phyloP scores from a whole-genome alignment of 1,140 invertebrate genomes.

The Drosophila nigrodunni region DNA sequence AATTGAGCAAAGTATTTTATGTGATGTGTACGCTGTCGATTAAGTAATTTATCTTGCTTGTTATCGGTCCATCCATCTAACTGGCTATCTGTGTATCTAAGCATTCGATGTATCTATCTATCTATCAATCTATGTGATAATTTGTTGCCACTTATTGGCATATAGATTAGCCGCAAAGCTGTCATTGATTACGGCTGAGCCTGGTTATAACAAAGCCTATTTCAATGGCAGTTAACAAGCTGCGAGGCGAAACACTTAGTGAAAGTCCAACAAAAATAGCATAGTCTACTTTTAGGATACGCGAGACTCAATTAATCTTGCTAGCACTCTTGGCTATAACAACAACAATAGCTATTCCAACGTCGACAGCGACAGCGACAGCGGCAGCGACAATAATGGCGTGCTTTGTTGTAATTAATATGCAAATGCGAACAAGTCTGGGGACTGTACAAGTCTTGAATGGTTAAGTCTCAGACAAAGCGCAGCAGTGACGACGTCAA shows the following conservation, averaged over 20 bases:
- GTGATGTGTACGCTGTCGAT: background rate
- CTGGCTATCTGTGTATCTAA: background rate
- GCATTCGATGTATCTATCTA: slow-evolving; percentile 1
- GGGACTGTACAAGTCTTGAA: slow-evolving; percentile 8
- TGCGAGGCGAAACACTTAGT: slow-evolving; percentile 10
- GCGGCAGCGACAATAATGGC: slow-evolving; percentile 10
- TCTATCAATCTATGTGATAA: slow-evolving; percentile 43
- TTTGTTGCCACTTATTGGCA: slow-evolving; percentile 47
- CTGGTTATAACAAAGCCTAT: slow-evolving; percentile 33
- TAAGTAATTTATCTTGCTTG: slow-evolving; percentile 30
- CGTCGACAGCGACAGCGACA: slow-evolving; percentile 15
- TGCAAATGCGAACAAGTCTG: slow-evolving; percentile 60
- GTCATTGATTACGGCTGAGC: slow-evolving; percentile 31
- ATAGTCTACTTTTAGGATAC: slow-evolving; percentile 56
- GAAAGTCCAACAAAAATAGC: slow-evolving; percentile 10
- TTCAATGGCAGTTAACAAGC: slow-evolving; percentile 19
- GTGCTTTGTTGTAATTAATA: slow-evolving; percentile 74
- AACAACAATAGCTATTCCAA: slow-evolving; percentile 12
- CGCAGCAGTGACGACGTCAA: slow-evolving; percentile 60
- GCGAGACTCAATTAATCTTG: slow-evolving; percentile 54
- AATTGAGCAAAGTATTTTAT: slow-evolving; percentile 2
- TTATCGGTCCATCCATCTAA: slow-evolving; percentile 10
- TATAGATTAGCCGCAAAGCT: slow-evolving; percentile 51
- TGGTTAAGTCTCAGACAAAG: slow-evolving; percentile 34
- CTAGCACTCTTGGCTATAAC: slow-evolving; percentile 37